phyloP scores from a whole-genome alignment of 2,113 vertebrate genomes.

The Macrotus californicus region DNA sequence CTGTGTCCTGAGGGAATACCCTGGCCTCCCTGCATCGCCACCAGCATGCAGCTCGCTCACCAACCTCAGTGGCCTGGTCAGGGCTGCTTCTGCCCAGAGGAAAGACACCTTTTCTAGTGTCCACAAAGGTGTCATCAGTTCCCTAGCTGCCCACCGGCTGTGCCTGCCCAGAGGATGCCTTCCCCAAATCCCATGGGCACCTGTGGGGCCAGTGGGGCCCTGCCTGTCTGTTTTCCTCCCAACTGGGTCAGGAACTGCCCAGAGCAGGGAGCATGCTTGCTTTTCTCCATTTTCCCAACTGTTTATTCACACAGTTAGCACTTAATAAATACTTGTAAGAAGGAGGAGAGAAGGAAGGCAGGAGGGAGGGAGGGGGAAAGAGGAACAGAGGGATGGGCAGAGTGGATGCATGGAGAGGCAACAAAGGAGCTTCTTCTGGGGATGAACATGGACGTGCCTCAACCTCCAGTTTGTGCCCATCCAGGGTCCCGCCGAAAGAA shows the following conservation, averaged over 20 bases:
- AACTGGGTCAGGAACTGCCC: background rate
- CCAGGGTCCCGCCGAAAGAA: too few species aligned
- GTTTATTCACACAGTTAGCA: background rate
- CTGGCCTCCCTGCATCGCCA: background rate
- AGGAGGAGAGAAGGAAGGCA: background rate
- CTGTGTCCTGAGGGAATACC: rapidly evolving
- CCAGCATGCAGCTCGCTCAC: too few species aligned
- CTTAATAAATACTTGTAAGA: background rate
- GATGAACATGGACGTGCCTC: rapidly evolving
- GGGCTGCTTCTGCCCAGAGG: background rate
- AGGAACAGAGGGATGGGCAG: background rate
- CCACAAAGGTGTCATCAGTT: background rate
- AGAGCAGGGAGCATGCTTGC: too few species aligned
- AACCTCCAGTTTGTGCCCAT: rapidly evolving
- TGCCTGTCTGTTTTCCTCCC: background rate
- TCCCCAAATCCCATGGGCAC: background rate
- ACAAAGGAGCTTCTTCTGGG: background rate
- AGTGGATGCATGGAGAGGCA: background rate
- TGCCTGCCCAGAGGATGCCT: background rate
- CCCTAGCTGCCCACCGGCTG: background rate
- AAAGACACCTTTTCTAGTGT: background rate
- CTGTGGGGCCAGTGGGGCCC: too few species aligned
- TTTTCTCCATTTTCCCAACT: background rate
- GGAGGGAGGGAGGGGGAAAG: background rate
- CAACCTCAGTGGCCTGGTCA: background rate